Evolutionary conservation across 2,113 vertebrate genomes (phyloP).

Genomic region (Tricholaema leucomelas): DNA sequence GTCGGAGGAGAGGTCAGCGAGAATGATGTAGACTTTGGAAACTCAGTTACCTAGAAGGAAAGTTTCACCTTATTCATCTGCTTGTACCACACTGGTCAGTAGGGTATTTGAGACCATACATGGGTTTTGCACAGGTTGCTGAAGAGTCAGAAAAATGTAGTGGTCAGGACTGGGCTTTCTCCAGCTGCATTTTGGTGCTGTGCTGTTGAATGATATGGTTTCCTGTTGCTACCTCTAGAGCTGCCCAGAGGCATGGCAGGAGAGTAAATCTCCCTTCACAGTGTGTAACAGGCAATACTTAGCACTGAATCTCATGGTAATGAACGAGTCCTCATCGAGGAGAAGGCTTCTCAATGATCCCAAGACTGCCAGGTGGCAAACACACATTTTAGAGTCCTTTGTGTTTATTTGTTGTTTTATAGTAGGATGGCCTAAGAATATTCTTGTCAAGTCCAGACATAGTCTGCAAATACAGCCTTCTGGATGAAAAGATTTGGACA

Average conservation of each 20-base stretch:
- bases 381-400: neutral
- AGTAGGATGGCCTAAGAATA: neutral
- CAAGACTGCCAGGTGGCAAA: neutral
- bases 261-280: neutral
- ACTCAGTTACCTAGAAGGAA: neutral
- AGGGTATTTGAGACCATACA: neutral
- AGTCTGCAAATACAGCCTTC: neutral
- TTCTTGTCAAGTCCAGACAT: neutral
- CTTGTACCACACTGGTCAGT: neutral
- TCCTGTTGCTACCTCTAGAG: neutral
- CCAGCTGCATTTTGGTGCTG: neutral
- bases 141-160: neutral
- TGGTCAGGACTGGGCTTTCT: neutral
- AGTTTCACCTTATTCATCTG: neutral
- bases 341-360: neutral
- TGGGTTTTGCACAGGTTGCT: neutral
- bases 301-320: neutral
- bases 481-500: neutral
- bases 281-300: neutral
- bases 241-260: accelerated
- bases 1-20: neutral
- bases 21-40: neutral
- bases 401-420: neutral
- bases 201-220: neutral
- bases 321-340: neutral